phyloP scores from a whole-genome alignment of 2,113 vertebrate species.

The Mormyrus iriodes region DNA sequence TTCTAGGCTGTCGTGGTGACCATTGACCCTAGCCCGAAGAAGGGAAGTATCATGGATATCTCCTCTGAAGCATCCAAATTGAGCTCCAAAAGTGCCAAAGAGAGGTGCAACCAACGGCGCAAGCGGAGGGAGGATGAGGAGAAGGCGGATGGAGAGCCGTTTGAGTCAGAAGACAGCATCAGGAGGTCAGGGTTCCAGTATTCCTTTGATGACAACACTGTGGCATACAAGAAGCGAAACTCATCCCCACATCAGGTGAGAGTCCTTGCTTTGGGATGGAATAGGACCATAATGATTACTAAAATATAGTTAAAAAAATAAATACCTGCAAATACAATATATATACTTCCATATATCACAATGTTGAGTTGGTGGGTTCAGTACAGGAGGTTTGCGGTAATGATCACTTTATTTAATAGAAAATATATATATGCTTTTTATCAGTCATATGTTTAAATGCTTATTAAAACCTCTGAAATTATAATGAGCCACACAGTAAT shows the following conservation, averaged over 20 bases:
- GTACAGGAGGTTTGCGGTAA: not conserved
- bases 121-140: slow-evolving; percentile 84
- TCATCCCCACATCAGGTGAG: slow-evolving; percentile 93
- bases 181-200: slow-evolving; percentile 83
- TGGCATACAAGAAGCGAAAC: slow-evolving; percentile 87
- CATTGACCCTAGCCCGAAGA: slow-evolving; percentile 75
- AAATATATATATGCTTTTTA: not conserved
- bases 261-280: not conserved
- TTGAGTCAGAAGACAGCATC: slow-evolving; percentile 87
- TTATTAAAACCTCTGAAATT: not conserved
- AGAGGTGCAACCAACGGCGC: slow-evolving; percentile 83
- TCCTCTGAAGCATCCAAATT: slow-evolving; percentile 89
- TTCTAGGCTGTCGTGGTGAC: slow-evolving; percentile 64
- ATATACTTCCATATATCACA: too few species aligned
- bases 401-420: not conserved
- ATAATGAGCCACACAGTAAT: not conserved
- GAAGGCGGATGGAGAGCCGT: slow-evolving; percentile 66
- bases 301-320: not conserved
- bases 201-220: slow-evolving; percentile 83
- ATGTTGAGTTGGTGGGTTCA: not conserved
- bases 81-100: slow-evolving; percentile 94
- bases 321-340: too few species aligned
- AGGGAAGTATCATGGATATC: slow-evolving; percentile 72
- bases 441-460: too few species aligned
- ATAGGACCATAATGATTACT: not conserved